Conservation (phyloP, 2,797 vertebrate genomes). For the Botia kubotai region DNA sequence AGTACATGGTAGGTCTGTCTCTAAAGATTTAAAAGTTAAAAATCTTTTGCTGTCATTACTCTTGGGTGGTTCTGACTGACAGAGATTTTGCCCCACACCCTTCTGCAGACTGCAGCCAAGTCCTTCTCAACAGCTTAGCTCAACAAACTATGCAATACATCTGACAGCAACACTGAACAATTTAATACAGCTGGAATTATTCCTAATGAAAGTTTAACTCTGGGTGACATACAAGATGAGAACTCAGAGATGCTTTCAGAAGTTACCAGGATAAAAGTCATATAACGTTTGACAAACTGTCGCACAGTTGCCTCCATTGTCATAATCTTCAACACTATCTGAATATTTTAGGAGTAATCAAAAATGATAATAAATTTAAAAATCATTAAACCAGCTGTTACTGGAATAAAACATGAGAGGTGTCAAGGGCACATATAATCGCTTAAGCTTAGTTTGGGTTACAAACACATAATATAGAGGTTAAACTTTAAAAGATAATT, state of each 20-base stretch:
- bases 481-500: neutral
- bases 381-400: neutral
- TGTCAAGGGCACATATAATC: conserved; percentile 5
- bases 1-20: too few relatives aligned
- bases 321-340: conserved; percentile 3
- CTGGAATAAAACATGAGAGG: neutral
- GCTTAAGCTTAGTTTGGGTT: conserved; percentile 22
- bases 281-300: neutral
- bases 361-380: neutral
- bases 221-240: neutral
- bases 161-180: neutral
- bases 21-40: too few relatives aligned
- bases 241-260: conserved; percentile 28
- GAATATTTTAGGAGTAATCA: conserved; percentile 11
- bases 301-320: conserved; percentile 31
- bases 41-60: too few relatives aligned
- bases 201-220: neutral
- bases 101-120: neutral
- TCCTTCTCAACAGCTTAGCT: neutral
- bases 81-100: neutral
- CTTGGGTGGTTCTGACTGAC: too few relatives aligned
- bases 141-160: conserved; percentile 16
- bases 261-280: conserved; percentile 1
- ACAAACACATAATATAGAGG: conserved; percentile 18
- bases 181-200: neutral